A percentile compares a stretch with the other conserved stretches of the same genome.
Evolutionary conservation across 23 tunicate genomes (phyloP).

Genomic region (Aplidium turbinatum): DNA sequence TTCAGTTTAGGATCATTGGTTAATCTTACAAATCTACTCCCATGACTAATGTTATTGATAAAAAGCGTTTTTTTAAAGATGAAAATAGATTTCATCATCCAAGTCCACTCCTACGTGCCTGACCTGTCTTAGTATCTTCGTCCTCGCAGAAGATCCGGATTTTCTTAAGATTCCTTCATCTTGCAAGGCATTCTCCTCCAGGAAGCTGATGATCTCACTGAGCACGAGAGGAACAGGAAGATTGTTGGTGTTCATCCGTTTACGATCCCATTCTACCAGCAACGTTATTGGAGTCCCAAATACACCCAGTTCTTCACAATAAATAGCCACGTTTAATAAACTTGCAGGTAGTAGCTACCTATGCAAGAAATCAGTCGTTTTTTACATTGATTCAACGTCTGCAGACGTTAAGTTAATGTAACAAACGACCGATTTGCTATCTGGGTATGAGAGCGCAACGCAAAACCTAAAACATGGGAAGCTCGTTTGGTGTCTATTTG

Average conservation of each 20-base stretch:
- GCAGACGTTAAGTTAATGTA: too few species aligned
- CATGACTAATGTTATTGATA: too few species aligned
- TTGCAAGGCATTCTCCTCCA: constrained; percentile 54
- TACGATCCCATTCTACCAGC: constrained; percentile 70
- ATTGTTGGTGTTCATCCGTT: constrained; percentile 16
- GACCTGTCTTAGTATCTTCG: constrained; percentile 70
- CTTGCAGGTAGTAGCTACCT: not conserved
- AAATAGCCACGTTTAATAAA: not conserved
- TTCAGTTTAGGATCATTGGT: too few species aligned
- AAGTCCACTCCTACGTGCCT: not conserved
- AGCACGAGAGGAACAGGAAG: constrained; percentile 65
- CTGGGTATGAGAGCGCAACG: too few species aligned
- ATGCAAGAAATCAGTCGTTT: not conserved
- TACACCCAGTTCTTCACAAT: constrained; percentile 54
- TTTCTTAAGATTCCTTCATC: constrained; percentile 87
- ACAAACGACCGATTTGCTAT: too few species aligned
- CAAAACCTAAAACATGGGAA: too few species aligned
- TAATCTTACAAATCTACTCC: too few species aligned
- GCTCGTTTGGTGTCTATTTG: too few species aligned
- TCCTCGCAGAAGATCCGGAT: constrained; percentile 74
- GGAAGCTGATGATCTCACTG: constrained; percentile 47
- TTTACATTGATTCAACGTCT: not conserved
- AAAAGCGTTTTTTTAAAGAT: too few species aligned
- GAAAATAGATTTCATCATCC: not conserved
- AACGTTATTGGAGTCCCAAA: constrained; percentile 72